These are phyloP conservation scores for Drosophila parthenogenetica DNA, from an alignment of 2,888 invertebrate species.

Conservation along the genomic window DNA sequence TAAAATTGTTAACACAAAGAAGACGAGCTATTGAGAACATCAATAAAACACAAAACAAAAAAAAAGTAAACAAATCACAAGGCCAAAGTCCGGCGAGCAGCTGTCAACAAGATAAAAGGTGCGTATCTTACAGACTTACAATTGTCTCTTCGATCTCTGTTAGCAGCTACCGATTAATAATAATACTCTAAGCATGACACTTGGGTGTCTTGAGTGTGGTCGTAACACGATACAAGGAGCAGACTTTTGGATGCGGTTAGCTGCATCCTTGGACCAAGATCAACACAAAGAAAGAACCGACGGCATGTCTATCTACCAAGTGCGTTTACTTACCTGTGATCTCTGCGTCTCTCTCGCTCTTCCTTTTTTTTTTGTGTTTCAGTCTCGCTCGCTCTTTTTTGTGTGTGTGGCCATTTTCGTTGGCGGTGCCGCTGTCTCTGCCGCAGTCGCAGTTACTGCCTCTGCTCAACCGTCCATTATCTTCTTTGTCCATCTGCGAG, in stretches of 20 bases:
- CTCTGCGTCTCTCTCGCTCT: background rate
- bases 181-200: constrained; percentile 33
- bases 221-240: constrained; percentile 37
- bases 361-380: background rate
- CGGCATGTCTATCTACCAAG: constrained; percentile 35
- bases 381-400: constrained; percentile 10
- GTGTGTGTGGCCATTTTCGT: constrained; percentile 46
- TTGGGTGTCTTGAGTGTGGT: constrained; percentile 38
- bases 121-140: constrained; percentile 32
- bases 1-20: constrained; percentile 19
- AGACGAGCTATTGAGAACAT: constrained; percentile 10
- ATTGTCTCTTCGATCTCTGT: constrained; percentile 29
- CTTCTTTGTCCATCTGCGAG: constrained; percentile 34
- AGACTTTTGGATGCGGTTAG: constrained; percentile 19
- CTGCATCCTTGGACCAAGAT: constrained; percentile 50
- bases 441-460: background rate
- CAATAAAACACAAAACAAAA: constrained; percentile 8
- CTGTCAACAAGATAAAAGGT: constrained; percentile 28
- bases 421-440: background rate
- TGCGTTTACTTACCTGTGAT: constrained; percentile 31
- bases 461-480: constrained; percentile 17
- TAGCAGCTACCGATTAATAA: constrained; percentile 35
- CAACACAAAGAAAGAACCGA: constrained; percentile 32
- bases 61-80: constrained; percentile 22
- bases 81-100: background rate